Conservation (phyloP, 2,888 invertebrate genomes). For the Eupithecia vulgata region DNA sequence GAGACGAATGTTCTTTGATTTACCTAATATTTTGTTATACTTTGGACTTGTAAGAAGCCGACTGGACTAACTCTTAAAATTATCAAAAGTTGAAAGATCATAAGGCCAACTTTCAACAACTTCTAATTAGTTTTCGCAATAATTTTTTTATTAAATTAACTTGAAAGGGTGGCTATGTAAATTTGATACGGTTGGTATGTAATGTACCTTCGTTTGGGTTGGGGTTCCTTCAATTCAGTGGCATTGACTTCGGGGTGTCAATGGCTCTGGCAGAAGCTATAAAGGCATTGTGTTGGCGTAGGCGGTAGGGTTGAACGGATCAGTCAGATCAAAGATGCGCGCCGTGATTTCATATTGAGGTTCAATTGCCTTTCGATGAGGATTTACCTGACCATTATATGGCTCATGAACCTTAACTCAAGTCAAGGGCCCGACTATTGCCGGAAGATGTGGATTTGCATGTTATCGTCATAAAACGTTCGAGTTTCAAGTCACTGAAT, state of each 20-base stretch:
- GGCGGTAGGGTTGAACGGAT: slow-evolving; percentile 44
- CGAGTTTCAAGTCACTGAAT: slow-evolving; percentile 15
- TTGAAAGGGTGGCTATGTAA: background rate
- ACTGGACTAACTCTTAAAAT: background rate
- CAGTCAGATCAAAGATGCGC: slow-evolving; percentile 43
- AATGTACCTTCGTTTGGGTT: background rate
- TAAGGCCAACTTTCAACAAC: background rate
- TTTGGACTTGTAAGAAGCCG: background rate
- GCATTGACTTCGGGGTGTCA: slow-evolving; percentile 52
- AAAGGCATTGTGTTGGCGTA: slow-evolving; percentile 39
- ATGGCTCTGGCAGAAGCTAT: slow-evolving; percentile 50
- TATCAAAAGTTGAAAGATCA: background rate
- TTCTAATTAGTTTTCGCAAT: background rate
- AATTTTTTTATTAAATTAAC: background rate
- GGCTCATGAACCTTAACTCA: background rate
- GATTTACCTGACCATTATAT: slow-evolving; percentile 6
- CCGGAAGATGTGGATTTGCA: background rate
- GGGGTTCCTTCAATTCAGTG: slow-evolving; percentile 26
- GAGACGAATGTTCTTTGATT: background rate
- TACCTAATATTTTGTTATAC: background rate
- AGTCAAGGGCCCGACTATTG: background rate
- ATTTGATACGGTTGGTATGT: background rate
- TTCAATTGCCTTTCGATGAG: slow-evolving; percentile 11
- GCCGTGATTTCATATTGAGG: slow-evolving; percentile 44
- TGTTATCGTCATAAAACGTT: slow-evolving; percentile 17